Percentiles rank a stretch among this genome's conserved stretches.
These are phyloP conservation scores for Drosophila flavopinicola DNA, from an alignment of 2,888 invertebrate species.

Conservation along the genomic window DNA sequence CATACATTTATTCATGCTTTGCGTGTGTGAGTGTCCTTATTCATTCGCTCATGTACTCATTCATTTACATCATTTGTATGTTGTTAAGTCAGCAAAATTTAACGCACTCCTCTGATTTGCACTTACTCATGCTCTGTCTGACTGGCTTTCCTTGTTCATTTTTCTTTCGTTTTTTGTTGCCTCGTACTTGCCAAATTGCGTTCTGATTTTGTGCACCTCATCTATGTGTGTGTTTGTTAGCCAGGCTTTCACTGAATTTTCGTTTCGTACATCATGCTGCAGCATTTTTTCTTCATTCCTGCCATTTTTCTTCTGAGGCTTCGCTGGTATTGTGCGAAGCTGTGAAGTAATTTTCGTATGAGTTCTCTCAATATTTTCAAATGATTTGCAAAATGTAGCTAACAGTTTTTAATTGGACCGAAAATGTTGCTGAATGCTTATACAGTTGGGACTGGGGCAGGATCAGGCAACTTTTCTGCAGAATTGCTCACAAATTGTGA, in stretches of 20 bases:
- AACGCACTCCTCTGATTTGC: slow-evolving; percentile 73
- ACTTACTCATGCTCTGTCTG: slow-evolving; percentile 49
- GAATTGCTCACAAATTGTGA: slow-evolving; percentile 18
- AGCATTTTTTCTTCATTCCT: slow-evolving; percentile 14
- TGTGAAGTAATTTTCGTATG: slow-evolving; percentile 49
- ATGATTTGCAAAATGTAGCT: slow-evolving; percentile 59
- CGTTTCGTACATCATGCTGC: slow-evolving; percentile 39
- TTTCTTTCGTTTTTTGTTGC: slow-evolving; percentile 2
- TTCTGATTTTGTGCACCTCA: slow-evolving; percentile 54
- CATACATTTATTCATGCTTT: slow-evolving; percentile 73
- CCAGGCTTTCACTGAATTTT: slow-evolving; percentile 41
- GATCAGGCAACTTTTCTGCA: slow-evolving; percentile 22
- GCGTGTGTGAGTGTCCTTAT: slow-evolving; percentile 31
- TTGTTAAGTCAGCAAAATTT: slow-evolving; percentile 79
- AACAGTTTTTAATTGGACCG: slow-evolving; percentile 53
- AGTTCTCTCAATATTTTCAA: slow-evolving; percentile 68
- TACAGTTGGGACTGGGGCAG: slow-evolving; percentile 4
- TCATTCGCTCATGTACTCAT: slow-evolving; percentile 69
- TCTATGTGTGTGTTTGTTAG: slow-evolving; percentile 16
- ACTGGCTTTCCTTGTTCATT: not conserved
- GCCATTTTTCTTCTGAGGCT: slow-evolving; percentile 9
- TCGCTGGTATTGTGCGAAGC: slow-evolving; percentile 24
- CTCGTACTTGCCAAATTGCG: slow-evolving; percentile 52
- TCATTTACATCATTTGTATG: slow-evolving; percentile 80
- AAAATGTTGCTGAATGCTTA: slow-evolving; percentile 12